phyloP scores from a whole-genome alignment of 2,113 vertebrate species.

The Theropithecus gelada region DNA sequence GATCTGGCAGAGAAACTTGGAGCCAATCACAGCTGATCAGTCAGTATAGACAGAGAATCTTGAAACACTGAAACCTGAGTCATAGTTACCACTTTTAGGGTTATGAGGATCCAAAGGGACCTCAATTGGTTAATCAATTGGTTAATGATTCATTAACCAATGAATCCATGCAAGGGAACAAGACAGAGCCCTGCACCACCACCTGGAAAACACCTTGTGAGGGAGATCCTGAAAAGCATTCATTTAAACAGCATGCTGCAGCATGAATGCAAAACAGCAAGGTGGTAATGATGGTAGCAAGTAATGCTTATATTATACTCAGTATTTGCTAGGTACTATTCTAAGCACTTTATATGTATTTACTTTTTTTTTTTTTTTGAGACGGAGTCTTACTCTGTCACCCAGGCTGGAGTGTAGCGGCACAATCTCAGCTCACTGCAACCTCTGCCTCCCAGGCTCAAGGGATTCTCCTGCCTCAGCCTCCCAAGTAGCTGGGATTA shows the following conservation, averaged over 20 bases:
- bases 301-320: too few species aligned
- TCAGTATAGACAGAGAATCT: not conserved
- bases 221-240: not conserved
- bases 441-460: too few species aligned
- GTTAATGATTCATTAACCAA: not conserved
- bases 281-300: accelerated
- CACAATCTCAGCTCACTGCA: too few species aligned
- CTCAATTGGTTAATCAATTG: too few species aligned
- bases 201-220: not conserved
- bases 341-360: not conserved
- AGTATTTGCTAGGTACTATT: not conserved
- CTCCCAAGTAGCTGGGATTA: too few species aligned
- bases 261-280: not conserved
- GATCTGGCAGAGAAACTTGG: not conserved
- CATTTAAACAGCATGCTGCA: not conserved
- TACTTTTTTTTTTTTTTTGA: too few species aligned
- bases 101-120: not conserved
- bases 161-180: not conserved
- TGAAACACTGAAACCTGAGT: not conserved
- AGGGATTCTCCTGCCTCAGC: too few species aligned
- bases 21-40: not conserved
- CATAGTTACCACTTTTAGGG: not conserved
- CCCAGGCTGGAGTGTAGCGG: too few species aligned
- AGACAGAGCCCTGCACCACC: not conserved
- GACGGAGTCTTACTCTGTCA: too few species aligned